Evolutionary conservation across 2,888 invertebrate genomes (phyloP).

Genomic region (Teinopalpus imperialis): DNA sequence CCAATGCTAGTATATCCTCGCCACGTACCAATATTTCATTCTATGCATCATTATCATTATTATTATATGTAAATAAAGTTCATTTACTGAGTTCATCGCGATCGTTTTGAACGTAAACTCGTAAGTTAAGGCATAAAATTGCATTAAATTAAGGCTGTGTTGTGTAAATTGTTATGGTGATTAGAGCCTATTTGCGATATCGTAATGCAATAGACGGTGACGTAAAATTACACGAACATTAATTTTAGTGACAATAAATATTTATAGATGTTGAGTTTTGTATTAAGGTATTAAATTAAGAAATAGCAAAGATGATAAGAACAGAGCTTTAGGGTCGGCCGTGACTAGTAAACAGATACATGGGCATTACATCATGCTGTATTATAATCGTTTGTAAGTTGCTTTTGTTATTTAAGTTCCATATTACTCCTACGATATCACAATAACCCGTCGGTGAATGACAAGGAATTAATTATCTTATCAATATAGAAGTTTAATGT

Average conservation of each 20-base stretch:
- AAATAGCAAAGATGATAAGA: slow-evolving; percentile 42
- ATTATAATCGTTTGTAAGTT: not conserved
- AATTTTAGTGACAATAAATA: slow-evolving; percentile 57
- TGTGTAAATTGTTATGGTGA: slow-evolving; percentile 29
- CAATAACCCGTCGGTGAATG: not conserved
- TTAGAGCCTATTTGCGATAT: slow-evolving; percentile 30
- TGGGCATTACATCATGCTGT: slow-evolving; percentile 29
- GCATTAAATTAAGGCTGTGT: slow-evolving; percentile 18
- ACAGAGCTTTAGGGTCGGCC: slow-evolving; percentile 37
- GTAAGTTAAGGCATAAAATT: slow-evolving; percentile 5
- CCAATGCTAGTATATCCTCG: no score
- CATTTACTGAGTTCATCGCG: not conserved
- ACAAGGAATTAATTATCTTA: not conserved
- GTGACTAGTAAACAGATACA: slow-evolving; percentile 37
- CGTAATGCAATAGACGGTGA: slow-evolving; percentile 43
- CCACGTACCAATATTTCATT: no score
- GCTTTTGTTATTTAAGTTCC: slow-evolving; percentile 14
- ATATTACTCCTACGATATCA: slow-evolving; percentile 1
- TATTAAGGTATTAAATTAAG: slow-evolving; percentile 43
- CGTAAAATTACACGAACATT: slow-evolving; percentile 45
- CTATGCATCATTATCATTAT: no score
- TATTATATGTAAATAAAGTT: no score
- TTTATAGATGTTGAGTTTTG: slow-evolving; percentile 42
- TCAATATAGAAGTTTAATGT: not conserved
- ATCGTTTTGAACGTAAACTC: not conserved